phyloP scores from a whole-genome alignment of 2,888 invertebrate genomes.

The Disparrhopalites patrizii region DNA sequence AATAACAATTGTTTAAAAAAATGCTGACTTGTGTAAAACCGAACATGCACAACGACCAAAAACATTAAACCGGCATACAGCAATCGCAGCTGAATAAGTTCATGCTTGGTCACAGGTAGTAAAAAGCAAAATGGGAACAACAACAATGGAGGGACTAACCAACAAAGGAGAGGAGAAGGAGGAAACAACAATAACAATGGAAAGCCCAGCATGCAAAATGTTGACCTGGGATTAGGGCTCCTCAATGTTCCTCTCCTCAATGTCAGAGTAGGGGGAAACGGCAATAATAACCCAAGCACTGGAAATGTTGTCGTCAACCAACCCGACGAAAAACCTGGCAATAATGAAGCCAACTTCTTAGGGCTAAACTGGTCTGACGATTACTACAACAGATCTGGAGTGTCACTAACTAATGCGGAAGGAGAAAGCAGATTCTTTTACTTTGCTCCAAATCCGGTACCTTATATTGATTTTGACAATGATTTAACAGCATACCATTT shows the following conservation, averaged over 20 bases:
- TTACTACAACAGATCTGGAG: conserved; percentile 20
- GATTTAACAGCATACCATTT: too few relatives aligned
- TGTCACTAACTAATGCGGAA: background rate
- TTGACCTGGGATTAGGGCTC: background rate
- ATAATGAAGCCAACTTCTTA: background rate
- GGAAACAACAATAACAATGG: background rate
- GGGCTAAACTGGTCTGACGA: conserved; percentile 12
- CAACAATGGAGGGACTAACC: background rate
- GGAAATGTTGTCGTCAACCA: background rate
- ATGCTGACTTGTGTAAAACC: background rate
- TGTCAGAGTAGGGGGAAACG: background rate
- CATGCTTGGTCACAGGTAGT: background rate
- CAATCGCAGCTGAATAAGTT: too few relatives aligned
- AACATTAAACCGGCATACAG: too few relatives aligned
- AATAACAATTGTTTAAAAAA: background rate
- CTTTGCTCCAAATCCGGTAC: conserved; percentile 14
- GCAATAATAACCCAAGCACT: background rate
- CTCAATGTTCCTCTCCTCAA: background rate
- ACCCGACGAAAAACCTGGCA: background rate
- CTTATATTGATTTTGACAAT: background rate
- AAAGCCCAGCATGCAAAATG: background rate
- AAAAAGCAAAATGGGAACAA: background rate
- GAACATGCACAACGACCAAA: too few relatives aligned
- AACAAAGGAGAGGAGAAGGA: background rate
- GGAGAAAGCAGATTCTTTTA: conserved; percentile 25